A percentile compares a stretch with the other conserved stretches of the same genome.
Conservation (phyloP, 2,888 invertebrate species). For the Rhagophthalmus giganteus region DNA sequence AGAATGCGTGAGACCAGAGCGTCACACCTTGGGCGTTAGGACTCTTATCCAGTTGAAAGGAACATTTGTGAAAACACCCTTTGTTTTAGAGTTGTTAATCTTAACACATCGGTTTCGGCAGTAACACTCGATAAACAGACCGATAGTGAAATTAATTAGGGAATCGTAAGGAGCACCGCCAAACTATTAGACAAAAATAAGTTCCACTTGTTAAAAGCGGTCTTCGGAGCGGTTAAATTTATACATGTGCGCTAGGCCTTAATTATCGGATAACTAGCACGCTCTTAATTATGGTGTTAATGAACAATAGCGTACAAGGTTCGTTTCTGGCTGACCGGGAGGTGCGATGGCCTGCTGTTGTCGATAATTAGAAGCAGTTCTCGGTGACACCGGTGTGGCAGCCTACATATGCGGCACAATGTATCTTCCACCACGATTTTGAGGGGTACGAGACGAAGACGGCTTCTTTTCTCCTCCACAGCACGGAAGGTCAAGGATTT, state of each 20-base stretch:
- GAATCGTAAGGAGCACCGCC: not conserved
- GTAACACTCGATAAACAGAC: conserved; percentile 6
- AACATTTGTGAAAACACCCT: conserved; percentile 36
- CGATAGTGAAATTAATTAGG: conserved; percentile 5
- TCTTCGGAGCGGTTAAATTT: conserved; percentile 25
- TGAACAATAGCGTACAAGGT: conserved; percentile 39
- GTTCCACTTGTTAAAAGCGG: not conserved
- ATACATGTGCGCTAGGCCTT: conserved; percentile 36
- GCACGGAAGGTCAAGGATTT: conserved; percentile 37
- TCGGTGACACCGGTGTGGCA: conserved; percentile 35
- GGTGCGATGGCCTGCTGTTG: conserved; percentile 38
- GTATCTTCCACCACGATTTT: conserved; percentile 15
- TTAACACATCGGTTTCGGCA: conserved; percentile 11
- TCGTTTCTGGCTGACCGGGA: conserved; percentile 34
- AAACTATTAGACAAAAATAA: not conserved
- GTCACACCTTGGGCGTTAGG: conserved; percentile 41
- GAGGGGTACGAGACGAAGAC: conserved; percentile 30
- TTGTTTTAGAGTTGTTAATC: conserved; percentile 35
- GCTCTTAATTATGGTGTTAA: conserved; percentile 43
- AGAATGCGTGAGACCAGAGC: conserved; percentile 33
- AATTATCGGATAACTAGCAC: conserved; percentile 41
- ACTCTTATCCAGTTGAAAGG: conserved; percentile 33
- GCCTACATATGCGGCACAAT: conserved; percentile 28
- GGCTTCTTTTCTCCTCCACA: conserved; percentile 33
- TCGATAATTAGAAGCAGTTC: conserved; percentile 37